Conservation (phyloP, 2,888 invertebrate species). For the Lepidonotus clava region DNA sequence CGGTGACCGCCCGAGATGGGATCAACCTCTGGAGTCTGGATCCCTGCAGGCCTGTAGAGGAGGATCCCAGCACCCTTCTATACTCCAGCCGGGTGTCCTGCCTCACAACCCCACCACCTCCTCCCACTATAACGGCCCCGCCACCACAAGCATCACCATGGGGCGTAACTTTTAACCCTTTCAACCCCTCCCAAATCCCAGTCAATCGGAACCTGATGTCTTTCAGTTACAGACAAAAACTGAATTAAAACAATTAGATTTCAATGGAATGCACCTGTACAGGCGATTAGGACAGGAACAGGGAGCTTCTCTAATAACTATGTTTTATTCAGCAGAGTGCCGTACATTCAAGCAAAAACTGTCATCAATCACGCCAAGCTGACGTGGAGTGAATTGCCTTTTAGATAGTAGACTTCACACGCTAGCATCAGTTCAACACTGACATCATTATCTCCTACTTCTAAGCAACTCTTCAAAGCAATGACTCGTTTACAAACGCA, state of each 20-base stretch:
- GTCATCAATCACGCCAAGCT: background rate
- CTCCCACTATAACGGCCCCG: background rate
- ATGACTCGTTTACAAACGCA: too few species aligned
- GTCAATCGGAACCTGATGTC: too few species aligned
- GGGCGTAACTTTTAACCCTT: background rate
- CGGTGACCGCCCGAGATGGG: conserved; percentile 20
- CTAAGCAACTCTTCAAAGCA: too few species aligned
- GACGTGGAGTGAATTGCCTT: background rate
- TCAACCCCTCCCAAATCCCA: background rate
- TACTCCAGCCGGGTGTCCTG: background rate
- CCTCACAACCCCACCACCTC: background rate
- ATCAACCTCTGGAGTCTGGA: conserved; percentile 12
- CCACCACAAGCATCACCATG: background rate
- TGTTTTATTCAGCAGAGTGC: background rate
- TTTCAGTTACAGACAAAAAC: too few species aligned
- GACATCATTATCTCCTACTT: background rate
- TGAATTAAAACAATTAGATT: too few species aligned
- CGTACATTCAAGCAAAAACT: background rate
- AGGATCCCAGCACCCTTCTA: background rate
- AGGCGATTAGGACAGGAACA: background rate
- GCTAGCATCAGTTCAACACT: background rate
- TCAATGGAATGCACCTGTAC: too few species aligned
- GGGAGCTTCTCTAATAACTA: too few species aligned
- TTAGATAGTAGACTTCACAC: background rate
- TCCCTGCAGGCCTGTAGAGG: background rate